Conservation (phyloP, 1,140 invertebrate species). For the Triops cancriformis region DNA sequence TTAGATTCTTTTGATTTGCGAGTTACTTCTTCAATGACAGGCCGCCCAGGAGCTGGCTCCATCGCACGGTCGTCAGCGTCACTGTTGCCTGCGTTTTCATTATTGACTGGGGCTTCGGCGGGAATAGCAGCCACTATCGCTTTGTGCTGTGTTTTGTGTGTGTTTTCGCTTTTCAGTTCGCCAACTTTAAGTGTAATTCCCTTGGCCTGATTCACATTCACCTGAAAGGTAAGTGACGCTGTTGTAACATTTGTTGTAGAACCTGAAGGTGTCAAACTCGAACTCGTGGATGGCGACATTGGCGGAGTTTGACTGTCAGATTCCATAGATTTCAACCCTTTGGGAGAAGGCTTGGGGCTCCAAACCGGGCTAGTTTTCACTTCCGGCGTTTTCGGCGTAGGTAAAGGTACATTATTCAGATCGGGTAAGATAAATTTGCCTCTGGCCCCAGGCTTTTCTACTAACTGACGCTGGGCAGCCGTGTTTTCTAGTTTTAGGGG, state of each 20-base stretch:
- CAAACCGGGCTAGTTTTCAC: not conserved
- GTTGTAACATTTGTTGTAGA: not conserved
- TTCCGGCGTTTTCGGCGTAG: conserved; percentile 21
- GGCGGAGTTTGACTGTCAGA: conserved; percentile 5
- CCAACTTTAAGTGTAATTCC: conserved; percentile 15
- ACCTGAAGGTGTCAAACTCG: not conserved
- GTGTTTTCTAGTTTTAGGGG: not conserved
- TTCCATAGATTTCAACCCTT: not conserved
- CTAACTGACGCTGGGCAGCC: not conserved
- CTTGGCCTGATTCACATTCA: conserved; percentile 16
- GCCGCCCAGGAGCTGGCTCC: not conserved
- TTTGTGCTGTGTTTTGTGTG: not conserved
- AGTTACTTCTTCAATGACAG: not conserved
- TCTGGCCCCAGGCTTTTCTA: conserved; percentile 24
- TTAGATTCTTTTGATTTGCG: not conserved
- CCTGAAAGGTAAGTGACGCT: conserved; percentile 10
- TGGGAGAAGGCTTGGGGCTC: not conserved
- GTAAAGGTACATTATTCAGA: conserved; percentile 16
- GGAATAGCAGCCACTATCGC: not conserved
- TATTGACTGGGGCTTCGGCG: not conserved
- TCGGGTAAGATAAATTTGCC: conserved; percentile 19
- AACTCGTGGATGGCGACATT: not conserved
- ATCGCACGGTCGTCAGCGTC: not conserved
- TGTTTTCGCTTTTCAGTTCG: conserved; percentile 4
- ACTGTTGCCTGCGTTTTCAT: not conserved